Base-by-base conservation (phyloP, 2,888 invertebrate species). In the Tanytarsus gracilentus region DNA sequence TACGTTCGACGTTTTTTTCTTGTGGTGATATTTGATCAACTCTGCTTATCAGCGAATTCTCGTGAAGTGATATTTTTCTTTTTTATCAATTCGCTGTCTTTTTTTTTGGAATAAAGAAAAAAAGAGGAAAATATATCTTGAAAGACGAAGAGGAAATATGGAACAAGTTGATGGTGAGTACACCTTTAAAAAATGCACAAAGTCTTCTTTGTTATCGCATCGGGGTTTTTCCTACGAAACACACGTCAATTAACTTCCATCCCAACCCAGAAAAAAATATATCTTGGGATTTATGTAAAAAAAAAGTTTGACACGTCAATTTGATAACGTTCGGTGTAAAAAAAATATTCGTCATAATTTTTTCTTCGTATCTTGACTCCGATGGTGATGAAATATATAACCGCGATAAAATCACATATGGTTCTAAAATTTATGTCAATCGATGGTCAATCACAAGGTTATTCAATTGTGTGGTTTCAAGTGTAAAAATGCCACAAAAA, bases 161-260 rank as follows among this genome's bases (percentile, higher is more conserved):
- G 53, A 53, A 36, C 16, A 33, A 53, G 36, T 36, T 33, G 36
- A 53, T 53, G 36, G 53, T 53, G 21, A 53, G 53, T 53, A n/a
- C 40, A 40, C 23, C 40, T 44, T 18, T n/a, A n/a, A n/a, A n/a
- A n/a, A n/a, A n/a, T n/a, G n/a, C n/a, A n/a, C n/a, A n/a, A n/a
- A n/a, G n/a, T n/a, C n/a, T n/a, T n/a, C n/a, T n/a, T n/a, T n/a
- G n/a, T n/a, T n/a, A n/a, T n/a, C n/a, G n/a, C n/a, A n/a, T n/a
- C n/a, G n/a, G n/a, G n/a, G n/a, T n/a, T n/a, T n/a, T n/a, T n/a
- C n/a, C n/a, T n/a, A n/a, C n/a, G n/a, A n/a, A n/a, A n/a, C n/a
- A n/a, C n/a, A n/a, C n/a, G n/a, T n/a, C n/a, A n/a, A n/a, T n/a
- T n/a, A n/a, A n/a, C n/a, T n/a, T n/a, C n/a, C n/a, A n/a, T n/a